phyloP scores from a whole-genome alignment of 2,113 vertebrate species.

The Pseudorasbora parva region DNA sequence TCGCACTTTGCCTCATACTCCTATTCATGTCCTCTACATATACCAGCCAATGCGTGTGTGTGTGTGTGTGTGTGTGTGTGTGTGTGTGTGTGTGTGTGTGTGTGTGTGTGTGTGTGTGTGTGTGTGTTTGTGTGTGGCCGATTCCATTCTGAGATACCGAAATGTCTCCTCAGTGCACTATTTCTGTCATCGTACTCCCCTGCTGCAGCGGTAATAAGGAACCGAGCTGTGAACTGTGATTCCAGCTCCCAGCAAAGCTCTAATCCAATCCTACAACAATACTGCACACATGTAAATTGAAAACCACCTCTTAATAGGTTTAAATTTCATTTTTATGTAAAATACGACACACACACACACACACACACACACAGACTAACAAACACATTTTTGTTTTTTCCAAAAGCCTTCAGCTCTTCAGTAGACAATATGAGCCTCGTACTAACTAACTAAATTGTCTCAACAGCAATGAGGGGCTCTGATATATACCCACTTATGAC shows the following conservation, averaged over 20 bases:
- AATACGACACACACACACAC: neutral
- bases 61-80: conserved; percentile 32
- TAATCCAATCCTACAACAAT: conserved; percentile 46
- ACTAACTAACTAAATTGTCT: conserved; percentile 3
- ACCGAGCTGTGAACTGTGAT: conserved; percentile 41
- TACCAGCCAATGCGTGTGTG: conserved; percentile 10
- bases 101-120: conserved; percentile 42
- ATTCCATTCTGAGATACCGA: conserved; percentile 47
- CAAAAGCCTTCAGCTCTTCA: neutral
- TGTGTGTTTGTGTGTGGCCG: conserved; percentile 29
- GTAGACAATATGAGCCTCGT: neutral
- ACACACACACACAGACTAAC: conserved; percentile 3
- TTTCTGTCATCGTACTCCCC: conserved; percentile 46
- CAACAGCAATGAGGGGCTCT: neutral
- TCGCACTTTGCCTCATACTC: conserved; percentile 9
- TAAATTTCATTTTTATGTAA: conserved; percentile 34
- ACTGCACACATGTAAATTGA: conserved; percentile 31
- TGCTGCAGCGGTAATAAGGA: conserved; percentile 50
- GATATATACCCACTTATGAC: conserved; percentile 22
- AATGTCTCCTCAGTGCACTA: conserved; percentile 54
- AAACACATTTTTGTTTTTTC: conserved; percentile 1
- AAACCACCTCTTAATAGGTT: conserved; percentile 45
- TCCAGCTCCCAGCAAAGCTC: conserved; percentile 44
- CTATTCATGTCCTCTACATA: conserved; percentile 31
- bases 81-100: too few species aligned